Evolutionary conservation across 2,888 invertebrate species (phyloP).

Genomic region (Parnassius glacialis): DNA sequence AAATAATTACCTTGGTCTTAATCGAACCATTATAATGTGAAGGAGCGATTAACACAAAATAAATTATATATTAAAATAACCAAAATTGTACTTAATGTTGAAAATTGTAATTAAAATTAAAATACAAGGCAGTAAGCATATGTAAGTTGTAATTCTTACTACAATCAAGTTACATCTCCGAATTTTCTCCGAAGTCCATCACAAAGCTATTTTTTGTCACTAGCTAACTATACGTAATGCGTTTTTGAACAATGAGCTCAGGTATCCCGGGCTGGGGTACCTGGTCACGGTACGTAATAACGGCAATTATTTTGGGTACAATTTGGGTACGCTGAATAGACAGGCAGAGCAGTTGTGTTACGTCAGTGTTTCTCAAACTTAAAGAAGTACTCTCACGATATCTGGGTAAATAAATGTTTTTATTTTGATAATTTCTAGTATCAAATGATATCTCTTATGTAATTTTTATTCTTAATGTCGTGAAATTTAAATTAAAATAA

Average conservation of each 20-base stretch:
- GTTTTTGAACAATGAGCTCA: slow-evolving; percentile 24
- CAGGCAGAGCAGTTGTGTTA: slow-evolving; percentile 55
- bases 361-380: slow-evolving; percentile 49
- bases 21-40: no score
- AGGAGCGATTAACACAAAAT: no score
- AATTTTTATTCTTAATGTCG: no score
- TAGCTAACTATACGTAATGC: slow-evolving; percentile 20
- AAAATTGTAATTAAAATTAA: not conserved
- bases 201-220: slow-evolving; percentile 20
- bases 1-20: no score
- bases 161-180: slow-evolving; percentile 4
- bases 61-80: no score
- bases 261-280: slow-evolving; percentile 31
- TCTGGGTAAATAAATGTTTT: not conserved
- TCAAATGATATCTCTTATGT: no score
- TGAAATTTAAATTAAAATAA: no score
- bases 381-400: not conserved
- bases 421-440: no score
- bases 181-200: slow-evolving; percentile 4
- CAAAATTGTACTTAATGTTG: no score
- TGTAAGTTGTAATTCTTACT: not conserved
- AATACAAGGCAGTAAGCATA: slow-evolving; percentile 1
- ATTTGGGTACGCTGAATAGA: slow-evolving; percentile 54
- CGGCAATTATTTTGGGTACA: slow-evolving; percentile 71
- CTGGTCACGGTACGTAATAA: slow-evolving; percentile 54